phyloP scores from a whole-genome alignment of 2,113 vertebrate genomes.

The Zosterops lateralis region DNA sequence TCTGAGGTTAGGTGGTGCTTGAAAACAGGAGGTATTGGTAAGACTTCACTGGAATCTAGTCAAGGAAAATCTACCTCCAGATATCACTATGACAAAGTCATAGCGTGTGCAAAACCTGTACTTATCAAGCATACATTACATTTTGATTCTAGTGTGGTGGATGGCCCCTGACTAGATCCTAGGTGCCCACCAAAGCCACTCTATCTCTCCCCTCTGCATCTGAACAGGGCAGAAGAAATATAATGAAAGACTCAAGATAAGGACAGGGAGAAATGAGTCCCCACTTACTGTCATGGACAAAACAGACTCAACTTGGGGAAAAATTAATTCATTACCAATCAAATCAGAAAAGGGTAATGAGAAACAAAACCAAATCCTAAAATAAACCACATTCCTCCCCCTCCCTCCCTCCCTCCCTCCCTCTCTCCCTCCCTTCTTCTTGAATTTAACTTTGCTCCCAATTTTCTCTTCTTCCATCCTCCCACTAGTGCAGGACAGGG shows the following conservation, averaged over 20 bases:
- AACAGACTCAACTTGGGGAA: neutral
- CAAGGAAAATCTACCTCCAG: neutral
- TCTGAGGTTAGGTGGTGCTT: constrained; percentile 60
- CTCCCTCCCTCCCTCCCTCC: neutral
- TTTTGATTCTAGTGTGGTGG: neutral
- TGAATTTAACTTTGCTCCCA: neutral
- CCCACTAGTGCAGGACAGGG: too few relatives aligned
- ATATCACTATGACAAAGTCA: neutral
- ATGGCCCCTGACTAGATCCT: neutral
- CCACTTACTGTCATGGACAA: rapidly evolving
- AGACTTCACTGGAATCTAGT: neutral
- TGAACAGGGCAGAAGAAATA: neutral
- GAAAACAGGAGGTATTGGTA: constrained; percentile 14
- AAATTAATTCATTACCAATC: neutral
- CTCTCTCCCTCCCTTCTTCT: neutral
- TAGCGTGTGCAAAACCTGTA: neutral
- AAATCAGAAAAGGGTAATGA: neutral
- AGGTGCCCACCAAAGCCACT: neutral
- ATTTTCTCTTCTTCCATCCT: neutral
- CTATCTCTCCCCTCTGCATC: neutral
- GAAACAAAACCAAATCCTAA: neutral
- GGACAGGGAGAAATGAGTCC: neutral
- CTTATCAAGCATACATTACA: neutral
- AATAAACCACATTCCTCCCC: neutral
- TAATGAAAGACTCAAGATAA: neutral